Percentiles rank a stretch among this genome's conserved stretches.
Conservation (phyloP, 2,797 vertebrate species). For the Euthynnus affinis region DNA sequence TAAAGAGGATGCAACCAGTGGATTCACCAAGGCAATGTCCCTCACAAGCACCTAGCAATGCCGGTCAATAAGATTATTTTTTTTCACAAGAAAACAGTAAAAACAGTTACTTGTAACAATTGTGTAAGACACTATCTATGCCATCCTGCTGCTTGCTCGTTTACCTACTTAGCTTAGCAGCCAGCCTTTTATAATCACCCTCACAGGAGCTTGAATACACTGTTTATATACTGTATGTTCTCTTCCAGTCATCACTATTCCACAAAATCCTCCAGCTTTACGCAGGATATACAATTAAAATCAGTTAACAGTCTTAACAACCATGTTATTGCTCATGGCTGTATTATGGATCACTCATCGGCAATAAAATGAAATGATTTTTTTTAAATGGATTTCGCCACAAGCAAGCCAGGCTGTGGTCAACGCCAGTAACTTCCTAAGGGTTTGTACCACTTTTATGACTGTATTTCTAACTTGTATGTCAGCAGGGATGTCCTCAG, state of each 20-base stretch:
- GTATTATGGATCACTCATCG: background rate
- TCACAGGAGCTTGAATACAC: background rate
- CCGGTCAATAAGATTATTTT: background rate
- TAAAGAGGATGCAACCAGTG: background rate
- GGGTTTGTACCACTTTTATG: background rate
- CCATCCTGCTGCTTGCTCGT: no score
- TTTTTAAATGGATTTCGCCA: background rate
- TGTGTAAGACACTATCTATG: no score
- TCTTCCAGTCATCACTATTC: no score
- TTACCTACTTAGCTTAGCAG: background rate
- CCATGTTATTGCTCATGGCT: background rate
- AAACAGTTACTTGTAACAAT: no score
- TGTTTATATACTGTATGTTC: background rate
- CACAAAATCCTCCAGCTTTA: background rate
- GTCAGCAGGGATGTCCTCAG: background rate
- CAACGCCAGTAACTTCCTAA: background rate
- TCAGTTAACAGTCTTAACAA: background rate
- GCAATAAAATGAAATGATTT: background rate
- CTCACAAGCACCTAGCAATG: background rate
- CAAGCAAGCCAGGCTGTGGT: constrained; percentile 1
- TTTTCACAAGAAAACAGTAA: no score
- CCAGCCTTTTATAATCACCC: background rate
- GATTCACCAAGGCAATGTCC: background rate
- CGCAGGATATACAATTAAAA: background rate
- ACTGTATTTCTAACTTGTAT: background rate